These are phyloP conservation scores for Lamprologus speciosus DNA, from an alignment of 2,113 vertebrate species.

Conservation along the genomic window DNA sequence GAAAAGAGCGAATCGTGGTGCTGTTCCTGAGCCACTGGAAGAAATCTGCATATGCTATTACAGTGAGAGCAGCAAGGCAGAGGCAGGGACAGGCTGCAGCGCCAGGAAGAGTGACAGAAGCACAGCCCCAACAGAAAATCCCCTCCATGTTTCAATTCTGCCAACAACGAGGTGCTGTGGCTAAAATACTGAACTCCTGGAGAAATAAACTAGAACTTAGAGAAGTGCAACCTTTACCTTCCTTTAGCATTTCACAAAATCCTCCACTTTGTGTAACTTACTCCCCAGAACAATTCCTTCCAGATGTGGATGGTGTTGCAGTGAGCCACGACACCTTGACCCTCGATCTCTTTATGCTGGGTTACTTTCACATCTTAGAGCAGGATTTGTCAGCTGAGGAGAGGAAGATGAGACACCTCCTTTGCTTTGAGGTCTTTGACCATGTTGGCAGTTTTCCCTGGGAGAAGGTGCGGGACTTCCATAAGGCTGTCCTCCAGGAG, in stretches of 20 bases:
- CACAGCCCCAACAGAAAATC: neutral
- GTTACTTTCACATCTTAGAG: constrained; percentile 92
- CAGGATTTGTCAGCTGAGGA: constrained; percentile 80
- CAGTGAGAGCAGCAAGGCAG: constrained; percentile 50
- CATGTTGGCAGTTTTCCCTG: constrained; percentile 81
- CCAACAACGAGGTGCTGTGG: constrained; percentile 71
- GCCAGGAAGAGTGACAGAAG: neutral
- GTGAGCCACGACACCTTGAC: constrained; percentile 76
- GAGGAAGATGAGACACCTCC: constrained; percentile 84
- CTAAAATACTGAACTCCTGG: constrained; percentile 79
- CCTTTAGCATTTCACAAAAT: constrained; percentile 40
- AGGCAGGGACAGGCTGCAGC: constrained; percentile 27
- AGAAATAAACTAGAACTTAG: constrained; percentile 33
- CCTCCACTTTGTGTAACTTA: constrained; percentile 44
- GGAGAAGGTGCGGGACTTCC: constrained; percentile 80
- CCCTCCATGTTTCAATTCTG: constrained; percentile 66
- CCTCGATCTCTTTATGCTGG: constrained; percentile 92
- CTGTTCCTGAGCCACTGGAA: constrained; percentile 92
- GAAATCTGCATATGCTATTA: constrained; percentile 75
- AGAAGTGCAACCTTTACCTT: neutral
- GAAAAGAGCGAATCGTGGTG: constrained; percentile 86
- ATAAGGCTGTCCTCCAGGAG: constrained; percentile 82
- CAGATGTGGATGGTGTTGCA: constrained; percentile 62
- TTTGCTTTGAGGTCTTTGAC: constrained; percentile 95
- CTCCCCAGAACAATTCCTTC: constrained; percentile 87